Base-by-base conservation (phyloP, 1,140 invertebrate genomes). In the Saccostrea glomerata region DNA sequence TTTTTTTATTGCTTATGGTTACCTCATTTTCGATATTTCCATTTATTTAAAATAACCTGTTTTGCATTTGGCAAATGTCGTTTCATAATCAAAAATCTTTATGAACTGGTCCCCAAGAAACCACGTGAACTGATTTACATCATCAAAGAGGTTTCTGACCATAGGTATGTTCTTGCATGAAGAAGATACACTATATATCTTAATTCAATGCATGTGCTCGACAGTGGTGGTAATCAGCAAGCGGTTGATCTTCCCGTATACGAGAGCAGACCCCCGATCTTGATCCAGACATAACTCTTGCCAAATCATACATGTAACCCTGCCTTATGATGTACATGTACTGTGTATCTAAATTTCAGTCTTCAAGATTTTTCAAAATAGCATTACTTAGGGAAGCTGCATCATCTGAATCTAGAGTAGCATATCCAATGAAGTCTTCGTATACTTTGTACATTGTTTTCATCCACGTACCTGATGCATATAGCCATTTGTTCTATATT, bases 251-350 rank as follows among this genome's bases (percentile, higher is more conserved):
- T 56, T 58, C 11, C 5, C 15, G 56, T 13, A 58, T 58, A 13
- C 56, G 11, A 13, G 56, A 13, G 1, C 15, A 13, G 15, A 86
- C 63, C 23, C 86, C 86, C n/a, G 25, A 30, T 23, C 1, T 17
- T 25, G n/a, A 17, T 9, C 86, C 86, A 13, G 86, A 87, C 88
- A 89, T 89, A 25, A 86, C 86, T 6, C 54, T n/a, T 13, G 85
- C 85, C 23, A 82, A 85, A 84, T 89, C 88, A 36, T 36, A 36
- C 30, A 36, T 36, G 54, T 89, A 89, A 25, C 85, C 85, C 56
- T 89, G 66, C 2, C 66, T 84, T 60, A 70, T 47, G 55, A 89
- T 7, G 30, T 36, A 36, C 30, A 36, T 36, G 82, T 85, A 20
- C 9, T 66, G 15, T 23, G 83, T 36, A 66, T 77, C 30, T 13